Evolutionary conservation across 2,113 vertebrate genomes (phyloP).

Genomic region (Cochlearius cochlearius): DNA sequence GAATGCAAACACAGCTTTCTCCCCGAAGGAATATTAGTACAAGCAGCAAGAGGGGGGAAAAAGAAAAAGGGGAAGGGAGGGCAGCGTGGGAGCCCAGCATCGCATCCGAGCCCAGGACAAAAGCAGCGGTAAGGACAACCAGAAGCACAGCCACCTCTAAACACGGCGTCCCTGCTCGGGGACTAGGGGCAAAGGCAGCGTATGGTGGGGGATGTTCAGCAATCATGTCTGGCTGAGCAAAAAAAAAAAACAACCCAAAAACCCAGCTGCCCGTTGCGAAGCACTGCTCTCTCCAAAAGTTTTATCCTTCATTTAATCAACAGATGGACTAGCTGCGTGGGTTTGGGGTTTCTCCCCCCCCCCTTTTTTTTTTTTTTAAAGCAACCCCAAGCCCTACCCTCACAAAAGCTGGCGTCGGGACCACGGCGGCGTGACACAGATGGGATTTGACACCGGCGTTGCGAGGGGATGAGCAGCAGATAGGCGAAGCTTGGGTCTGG

Average conservation of each 20-base stretch:
- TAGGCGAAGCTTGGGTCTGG: neutral
- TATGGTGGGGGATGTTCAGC: neutral
- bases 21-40: constrained; percentile 56
- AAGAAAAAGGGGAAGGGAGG: neutral
- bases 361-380: neutral
- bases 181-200: neutral
- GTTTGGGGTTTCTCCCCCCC: neutral
- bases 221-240: neutral
- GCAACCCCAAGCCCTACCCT: constrained; percentile 31
- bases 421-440: neutral
- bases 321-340: constrained; percentile 69
- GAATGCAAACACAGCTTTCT: constrained; percentile 43
- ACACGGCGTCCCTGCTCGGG: neutral
- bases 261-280: constrained; percentile 14
- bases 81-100: neutral
- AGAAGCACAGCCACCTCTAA: neutral
- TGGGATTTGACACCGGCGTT: neutral
- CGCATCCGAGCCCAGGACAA: neutral
- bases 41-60: neutral
- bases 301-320: constrained; percentile 76
- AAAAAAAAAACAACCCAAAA: neutral
- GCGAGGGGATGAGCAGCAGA: neutral
- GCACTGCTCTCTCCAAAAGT: constrained; percentile 51
- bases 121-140: neutral
- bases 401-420: constrained; percentile 5